Evolutionary conservation across 2,888 invertebrate genomes (phyloP).

Genomic region (Merodon equestris): DNA sequence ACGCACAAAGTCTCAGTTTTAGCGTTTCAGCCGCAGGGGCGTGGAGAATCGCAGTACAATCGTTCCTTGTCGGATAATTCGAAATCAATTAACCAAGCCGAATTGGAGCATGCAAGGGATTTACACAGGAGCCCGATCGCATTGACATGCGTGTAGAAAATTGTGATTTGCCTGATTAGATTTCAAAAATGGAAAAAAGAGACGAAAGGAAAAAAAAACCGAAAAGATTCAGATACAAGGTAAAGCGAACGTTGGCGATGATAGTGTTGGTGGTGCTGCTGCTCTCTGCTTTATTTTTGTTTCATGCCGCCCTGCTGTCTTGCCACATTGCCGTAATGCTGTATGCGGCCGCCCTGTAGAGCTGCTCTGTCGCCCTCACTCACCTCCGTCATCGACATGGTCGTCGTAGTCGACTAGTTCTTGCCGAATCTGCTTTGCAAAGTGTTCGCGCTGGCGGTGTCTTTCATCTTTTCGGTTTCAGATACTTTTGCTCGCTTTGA

Average conservation of each 20-base stretch:
- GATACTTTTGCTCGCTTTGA: slow-evolving; percentile 62
- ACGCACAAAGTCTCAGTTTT: too few species aligned
- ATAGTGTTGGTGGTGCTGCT: slow-evolving; percentile 27
- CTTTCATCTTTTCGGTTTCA: slow-evolving; percentile 63
- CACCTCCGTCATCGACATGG: background rate
- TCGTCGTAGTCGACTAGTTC: slow-evolving; percentile 55
- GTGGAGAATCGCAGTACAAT: slow-evolving; percentile 48
- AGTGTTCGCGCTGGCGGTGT: slow-evolving; percentile 60
- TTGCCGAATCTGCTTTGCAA: slow-evolving; percentile 66
- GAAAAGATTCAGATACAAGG: slow-evolving; percentile 1
- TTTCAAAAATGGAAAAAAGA: slow-evolving; percentile 39
- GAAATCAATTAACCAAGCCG: slow-evolving; percentile 65
- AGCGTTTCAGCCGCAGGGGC: slow-evolving; percentile 20
- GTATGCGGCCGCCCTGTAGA: too few species aligned
- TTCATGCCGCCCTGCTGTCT: background rate
- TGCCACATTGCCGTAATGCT: background rate
- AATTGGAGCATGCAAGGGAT: slow-evolving; percentile 68
- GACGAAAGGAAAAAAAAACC: slow-evolving; percentile 20
- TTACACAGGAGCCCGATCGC: slow-evolving; percentile 47
- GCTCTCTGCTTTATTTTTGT: slow-evolving; percentile 3
- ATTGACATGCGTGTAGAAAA: slow-evolving; percentile 64
- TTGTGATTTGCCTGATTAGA: slow-evolving; percentile 65
- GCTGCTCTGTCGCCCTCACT: background rate
- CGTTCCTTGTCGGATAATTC: slow-evolving; percentile 39
- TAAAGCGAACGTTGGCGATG: slow-evolving; percentile 8